Evolutionary conservation across 2,113 vertebrate genomes (phyloP).

Genomic region (Entomyzon cyanotis): DNA sequence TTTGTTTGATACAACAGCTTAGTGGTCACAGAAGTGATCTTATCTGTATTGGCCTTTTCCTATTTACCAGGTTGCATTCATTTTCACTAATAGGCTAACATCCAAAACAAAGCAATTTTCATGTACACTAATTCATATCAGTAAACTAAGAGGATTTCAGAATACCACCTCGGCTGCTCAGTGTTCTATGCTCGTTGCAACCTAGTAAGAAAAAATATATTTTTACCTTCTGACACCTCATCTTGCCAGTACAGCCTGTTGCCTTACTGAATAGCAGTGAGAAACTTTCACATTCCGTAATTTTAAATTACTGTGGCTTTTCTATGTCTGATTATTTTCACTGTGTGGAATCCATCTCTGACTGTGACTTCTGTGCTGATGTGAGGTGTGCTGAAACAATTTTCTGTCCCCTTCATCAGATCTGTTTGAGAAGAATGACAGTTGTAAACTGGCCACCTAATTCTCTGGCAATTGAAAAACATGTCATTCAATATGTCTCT

Average conservation of each 20-base stretch:
- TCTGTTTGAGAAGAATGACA: not conserved
- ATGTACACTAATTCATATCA: not conserved
- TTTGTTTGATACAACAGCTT: not conserved
- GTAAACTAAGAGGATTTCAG: not conserved
- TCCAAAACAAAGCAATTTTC: not conserved
- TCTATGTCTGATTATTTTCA: not conserved
- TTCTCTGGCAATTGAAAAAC: not conserved
- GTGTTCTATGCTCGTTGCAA: not conserved
- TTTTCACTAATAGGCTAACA: not conserved
- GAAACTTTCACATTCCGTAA: not conserved
- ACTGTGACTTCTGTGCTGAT: not conserved
- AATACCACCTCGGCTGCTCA: not conserved
- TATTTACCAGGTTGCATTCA: not conserved
- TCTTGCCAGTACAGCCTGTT: not conserved
- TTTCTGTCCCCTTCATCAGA: constrained; percentile 3
- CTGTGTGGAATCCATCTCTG: not conserved
- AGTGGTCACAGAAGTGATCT: not conserved
- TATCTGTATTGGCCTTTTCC: not conserved
- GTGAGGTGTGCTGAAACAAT: not conserved
- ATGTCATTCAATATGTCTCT: not conserved
- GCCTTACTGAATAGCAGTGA: not conserved
- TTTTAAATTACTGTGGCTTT: not conserved
- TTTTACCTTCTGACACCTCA: not conserved
- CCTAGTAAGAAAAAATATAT: not conserved
- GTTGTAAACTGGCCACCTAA: constrained; percentile 21